Percentiles rank a stretch among this genome's conserved stretches.
Evolutionary conservation across 2,888 invertebrate genomes (phyloP).

Genomic region (Nemotelus pantherinus): DNA sequence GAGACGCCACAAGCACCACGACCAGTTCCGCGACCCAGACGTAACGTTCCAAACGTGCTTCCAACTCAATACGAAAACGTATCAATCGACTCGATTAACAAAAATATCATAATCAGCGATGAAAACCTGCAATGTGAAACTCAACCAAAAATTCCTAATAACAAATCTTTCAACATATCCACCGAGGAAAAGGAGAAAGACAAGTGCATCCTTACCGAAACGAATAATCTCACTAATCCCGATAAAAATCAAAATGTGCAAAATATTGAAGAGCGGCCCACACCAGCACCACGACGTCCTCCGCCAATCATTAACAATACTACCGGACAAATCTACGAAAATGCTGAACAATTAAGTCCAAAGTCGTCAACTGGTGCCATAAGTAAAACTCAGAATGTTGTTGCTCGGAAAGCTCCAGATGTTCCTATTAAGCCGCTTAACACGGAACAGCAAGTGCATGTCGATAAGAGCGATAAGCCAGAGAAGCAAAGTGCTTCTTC

Average conservation of each 20-base stretch:
- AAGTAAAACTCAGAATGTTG: constrained; percentile 52
- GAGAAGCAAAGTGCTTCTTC: neutral
- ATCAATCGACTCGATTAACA: constrained; percentile 57
- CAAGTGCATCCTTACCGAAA: constrained; percentile 56
- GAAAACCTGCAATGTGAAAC: constrained; percentile 59
- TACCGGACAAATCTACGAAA: constrained; percentile 20
- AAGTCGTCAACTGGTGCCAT: constrained; percentile 46
- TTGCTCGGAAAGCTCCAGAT: constrained; percentile 56
- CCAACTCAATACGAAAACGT: constrained; percentile 62
- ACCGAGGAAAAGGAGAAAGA: constrained; percentile 45
- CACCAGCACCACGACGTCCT: constrained; percentile 60
- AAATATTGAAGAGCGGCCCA: constrained; percentile 55
- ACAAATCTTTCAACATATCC: constrained; percentile 56
- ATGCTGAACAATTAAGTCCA: constrained; percentile 41
- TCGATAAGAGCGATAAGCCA: neutral
- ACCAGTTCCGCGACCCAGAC: constrained; percentile 62
- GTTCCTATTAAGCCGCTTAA: constrained; percentile 55
- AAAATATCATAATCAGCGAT: constrained; percentile 57
- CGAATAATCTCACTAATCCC: constrained; percentile 58
- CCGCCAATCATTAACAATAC: constrained; percentile 34
- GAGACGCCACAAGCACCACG: constrained; percentile 47
- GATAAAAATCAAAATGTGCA: constrained; percentile 61
- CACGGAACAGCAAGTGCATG: neutral
- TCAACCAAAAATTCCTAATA: constrained; percentile 58
- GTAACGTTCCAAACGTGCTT: constrained; percentile 58